phyloP scores from a whole-genome alignment of 1,140 invertebrate genomes.

The Euwallacea similis region DNA sequence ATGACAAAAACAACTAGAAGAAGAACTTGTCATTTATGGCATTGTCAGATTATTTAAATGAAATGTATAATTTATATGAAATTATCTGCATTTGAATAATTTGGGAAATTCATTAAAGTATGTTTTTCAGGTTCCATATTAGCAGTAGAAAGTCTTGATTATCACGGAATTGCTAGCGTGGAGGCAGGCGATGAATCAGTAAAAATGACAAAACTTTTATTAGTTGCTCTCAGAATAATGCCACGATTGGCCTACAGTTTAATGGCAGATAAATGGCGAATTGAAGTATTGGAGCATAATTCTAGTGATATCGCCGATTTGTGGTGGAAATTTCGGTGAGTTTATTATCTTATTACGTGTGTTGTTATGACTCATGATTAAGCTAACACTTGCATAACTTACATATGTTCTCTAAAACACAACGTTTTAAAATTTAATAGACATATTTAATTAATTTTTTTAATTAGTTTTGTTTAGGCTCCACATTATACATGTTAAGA shows the following conservation, averaged over 20 bases:
- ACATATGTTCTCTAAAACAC: no score
- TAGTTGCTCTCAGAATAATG: conserved; percentile 58
- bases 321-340: conserved; percentile 58
- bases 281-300: conserved; percentile 58
- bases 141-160: conserved; percentile 50
- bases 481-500: no score
- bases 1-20: no score
- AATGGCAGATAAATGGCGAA: conserved; percentile 62
- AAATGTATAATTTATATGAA: no score
- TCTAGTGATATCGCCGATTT: conserved; percentile 48
- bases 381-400: no score
- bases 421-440: background rate
- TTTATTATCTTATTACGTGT: background rate
- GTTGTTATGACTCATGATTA: background rate
- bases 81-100: no score
- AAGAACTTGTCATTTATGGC: no score
- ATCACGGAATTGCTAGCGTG: conserved; percentile 33
- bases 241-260: conserved; percentile 63
- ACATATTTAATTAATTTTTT: background rate
- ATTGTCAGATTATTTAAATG: no score
- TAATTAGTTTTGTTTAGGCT: no score
- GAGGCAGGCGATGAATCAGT: conserved; percentile 20
- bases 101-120: no score
- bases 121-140: conserved; percentile 51
- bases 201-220: conserved; percentile 54